Evolutionary conservation across 2,888 invertebrate genomes (phyloP), one percentile per base, ranked within the genome.

Genomic region (Cataglyphis livida): DNA sequence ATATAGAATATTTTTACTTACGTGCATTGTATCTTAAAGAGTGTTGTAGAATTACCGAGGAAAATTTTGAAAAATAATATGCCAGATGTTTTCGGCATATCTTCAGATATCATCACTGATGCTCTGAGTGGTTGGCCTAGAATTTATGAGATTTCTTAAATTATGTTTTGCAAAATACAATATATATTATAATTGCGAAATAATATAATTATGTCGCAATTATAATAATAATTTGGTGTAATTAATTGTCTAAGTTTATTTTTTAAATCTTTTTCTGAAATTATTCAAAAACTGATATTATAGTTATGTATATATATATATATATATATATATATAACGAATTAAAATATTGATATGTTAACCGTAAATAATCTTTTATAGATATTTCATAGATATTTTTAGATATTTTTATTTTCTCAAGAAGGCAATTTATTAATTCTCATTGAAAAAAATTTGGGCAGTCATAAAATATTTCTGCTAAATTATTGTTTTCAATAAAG

Each of bases 71-170:
- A 88, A 75, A 94, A 93, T 66, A 96, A 91, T 57, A 94, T 91
- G 21, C 96, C 96, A 75, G 94, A 92, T 9, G 95, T 95, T 76
- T 93, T 93, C 12, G 93, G 92, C 1, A 95, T 94, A 86, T 92
- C 93, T 76, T 94, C 94, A 1, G 95, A 95, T n/a, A 95, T 89
- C n/a, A 92, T 91, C 15, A 95, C 93, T 1, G 95, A 93, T 4
- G 95, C 95, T 90, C 96, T 95, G 3, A 96, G 90, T 86, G 96
- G 96, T 64, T 95, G 94, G 41, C 96, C 96, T 96, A 87, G 76
- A 92, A 90, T 70, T 38, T 15, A 44, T 4, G 3, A 64, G 3
- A 32, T 32, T 28, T 10, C 28, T 9, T 5, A 61, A 28, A 7
- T 74, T n/a, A 0, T 6, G 28, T 32, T 7, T 28, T 61, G 7